Evolutionary conservation across 2,797 vertebrate species (phyloP).

Genomic region (Garrulus glandarius): DNA sequence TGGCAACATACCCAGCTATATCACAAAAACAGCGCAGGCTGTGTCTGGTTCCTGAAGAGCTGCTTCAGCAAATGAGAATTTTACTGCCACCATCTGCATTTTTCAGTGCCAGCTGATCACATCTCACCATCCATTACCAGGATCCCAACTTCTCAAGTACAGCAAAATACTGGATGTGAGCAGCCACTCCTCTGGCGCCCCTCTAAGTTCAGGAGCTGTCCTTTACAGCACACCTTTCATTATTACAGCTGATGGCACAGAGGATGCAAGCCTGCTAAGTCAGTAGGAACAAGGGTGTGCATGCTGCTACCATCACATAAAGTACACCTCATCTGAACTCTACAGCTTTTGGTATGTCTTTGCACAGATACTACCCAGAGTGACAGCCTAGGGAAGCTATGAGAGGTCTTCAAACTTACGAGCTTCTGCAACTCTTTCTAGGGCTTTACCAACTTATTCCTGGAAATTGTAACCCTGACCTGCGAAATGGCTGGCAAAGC

Average conservation of each 20-base stretch:
- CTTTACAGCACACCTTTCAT: not conserved
- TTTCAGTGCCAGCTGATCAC: not conserved
- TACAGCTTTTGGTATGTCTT: not conserved
- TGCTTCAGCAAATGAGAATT: not conserved
- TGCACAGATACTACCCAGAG: not conserved
- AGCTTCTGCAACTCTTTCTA: not conserved
- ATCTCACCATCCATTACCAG: not conserved
- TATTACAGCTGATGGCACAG: not conserved
- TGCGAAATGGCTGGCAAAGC: slow-evolving; percentile 38
- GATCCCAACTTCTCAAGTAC: not conserved
- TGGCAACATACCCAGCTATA: not conserved
- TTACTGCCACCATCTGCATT: not conserved
- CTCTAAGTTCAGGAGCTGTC: not conserved
- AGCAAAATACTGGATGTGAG: not conserved
- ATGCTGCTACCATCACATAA: not conserved
- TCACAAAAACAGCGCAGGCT: accelerated
- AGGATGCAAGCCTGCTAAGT: not conserved
- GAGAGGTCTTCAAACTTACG: not conserved
- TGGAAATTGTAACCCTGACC: slow-evolving; percentile 21
- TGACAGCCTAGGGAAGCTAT: slow-evolving; percentile 6
- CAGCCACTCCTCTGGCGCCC: not conserved
- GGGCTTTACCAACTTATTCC: not conserved
- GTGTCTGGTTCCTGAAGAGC: not conserved
- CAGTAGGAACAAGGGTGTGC: accelerated
- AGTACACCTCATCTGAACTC: not conserved